Evolutionary conservation across 2,113 vertebrate genomes (phyloP), one percentile per base, ranked within the genome.

Genomic region (Regulus satrapa): DNA sequence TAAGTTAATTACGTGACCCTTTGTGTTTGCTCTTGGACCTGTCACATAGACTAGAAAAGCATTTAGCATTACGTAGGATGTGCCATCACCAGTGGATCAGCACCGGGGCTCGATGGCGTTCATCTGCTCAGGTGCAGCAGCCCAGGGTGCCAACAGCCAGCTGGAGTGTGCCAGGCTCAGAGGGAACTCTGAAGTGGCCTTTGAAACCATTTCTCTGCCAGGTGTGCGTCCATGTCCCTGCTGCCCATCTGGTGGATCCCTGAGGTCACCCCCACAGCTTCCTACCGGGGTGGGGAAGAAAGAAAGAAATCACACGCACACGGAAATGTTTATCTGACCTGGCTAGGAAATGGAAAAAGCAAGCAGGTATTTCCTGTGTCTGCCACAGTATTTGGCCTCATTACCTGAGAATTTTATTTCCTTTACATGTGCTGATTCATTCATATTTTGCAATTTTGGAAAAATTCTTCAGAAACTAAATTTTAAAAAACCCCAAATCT

Each of bases 21-120:
- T 93, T 94, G 97, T 98, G 95, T 98, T 96, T 98, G 97, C 97
- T 94, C 80, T 78, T 83, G 81, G 94, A 90, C 83, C 81, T 54
- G 51, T 96, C 94, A 94, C 71, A 24, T 97, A 93, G 95, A 91
- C 73, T 97, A 98, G 98, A 88, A 59, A 67, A 95, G 67, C 85
- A 88, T 91, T 49, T 94, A 96, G 96, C 45, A 11, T 93, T 82
- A 36, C 0, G 5, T 83, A 90, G 94, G 61, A 88, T 5, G 66
- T 78, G 83, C 87, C 71, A 32, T 76, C 77, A 21, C 89, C 38
- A 38, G 1, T 11, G 24, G 66, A 31, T 85, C 79, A 85, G 40
- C 43, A 41, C 63, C 19, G 7, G 43, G 89, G 69, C 69, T 89
- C 11, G 7, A 12, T 54, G 67, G 46, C 40, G 64, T 32, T 48